A percentile compares a stretch with the other conserved stretches of the same genome.
Conservation (phyloP, 1,140 invertebrate genomes). For the Macrocentrus cingulum region DNA sequence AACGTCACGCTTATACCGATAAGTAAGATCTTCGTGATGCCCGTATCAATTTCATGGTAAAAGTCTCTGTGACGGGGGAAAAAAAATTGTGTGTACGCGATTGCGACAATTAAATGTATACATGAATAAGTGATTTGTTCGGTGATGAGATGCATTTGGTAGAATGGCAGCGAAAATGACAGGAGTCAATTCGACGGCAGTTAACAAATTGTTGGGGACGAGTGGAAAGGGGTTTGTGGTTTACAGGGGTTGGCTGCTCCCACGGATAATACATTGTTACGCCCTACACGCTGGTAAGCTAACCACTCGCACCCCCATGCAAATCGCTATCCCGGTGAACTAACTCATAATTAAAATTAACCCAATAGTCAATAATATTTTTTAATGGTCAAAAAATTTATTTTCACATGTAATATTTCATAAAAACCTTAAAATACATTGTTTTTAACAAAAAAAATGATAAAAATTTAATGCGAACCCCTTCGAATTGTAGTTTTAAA, state of each 20-base stretch:
- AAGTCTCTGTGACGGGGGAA: conserved; percentile 22
- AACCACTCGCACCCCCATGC: conserved; percentile 21
- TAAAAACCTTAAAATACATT: no score
- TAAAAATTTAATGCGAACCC: no score
- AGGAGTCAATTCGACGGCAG: conserved; percentile 51
- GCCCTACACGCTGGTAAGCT: conserved; percentile 33
- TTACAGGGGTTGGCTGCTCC: conserved; percentile 39
- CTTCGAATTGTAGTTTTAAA: no score
- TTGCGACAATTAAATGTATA: no score
- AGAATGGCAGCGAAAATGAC: conserved; percentile 7
- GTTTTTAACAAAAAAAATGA: no score
- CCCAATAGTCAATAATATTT: conserved; percentile 9
- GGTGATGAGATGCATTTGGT: background rate
- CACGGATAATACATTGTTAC: conserved; percentile 57
- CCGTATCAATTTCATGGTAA: conserved; percentile 1
- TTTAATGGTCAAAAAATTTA: no score
- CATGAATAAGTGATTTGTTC: no score
- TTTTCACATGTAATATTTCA: no score
- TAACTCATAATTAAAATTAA: conserved; percentile 53
- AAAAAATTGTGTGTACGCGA: background rate
- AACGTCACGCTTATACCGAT: conserved; percentile 24
- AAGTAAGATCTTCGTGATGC: conserved; percentile 22
- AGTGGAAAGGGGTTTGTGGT: conserved; percentile 40
- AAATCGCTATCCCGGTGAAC: conserved; percentile 29
- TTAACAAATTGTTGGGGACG: conserved; percentile 53